phyloP scores from a whole-genome alignment of 2,113 vertebrate species.

The Psilopogon haemacephalus region DNA sequence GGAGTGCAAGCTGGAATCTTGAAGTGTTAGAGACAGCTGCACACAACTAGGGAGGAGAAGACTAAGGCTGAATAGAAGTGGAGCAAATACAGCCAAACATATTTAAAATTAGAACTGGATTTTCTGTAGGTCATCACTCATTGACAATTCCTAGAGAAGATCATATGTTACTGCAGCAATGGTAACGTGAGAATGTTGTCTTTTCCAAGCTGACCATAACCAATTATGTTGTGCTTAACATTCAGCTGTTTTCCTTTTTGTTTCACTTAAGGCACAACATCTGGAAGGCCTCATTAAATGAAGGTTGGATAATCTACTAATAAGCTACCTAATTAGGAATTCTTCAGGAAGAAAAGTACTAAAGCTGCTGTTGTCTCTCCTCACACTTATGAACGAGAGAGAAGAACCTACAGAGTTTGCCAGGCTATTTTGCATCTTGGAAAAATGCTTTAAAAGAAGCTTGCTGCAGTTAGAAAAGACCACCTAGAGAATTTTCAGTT shows the following conservation, averaged over 20 bases:
- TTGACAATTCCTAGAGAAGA: slow-evolving; percentile 1
- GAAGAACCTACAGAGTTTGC: neutral
- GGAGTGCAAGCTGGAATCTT: neutral
- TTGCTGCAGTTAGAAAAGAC: neutral
- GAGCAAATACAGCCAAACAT: neutral
- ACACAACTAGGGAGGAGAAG: neutral
- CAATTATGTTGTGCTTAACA: slow-evolving; percentile 4
- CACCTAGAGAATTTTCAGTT: neutral
- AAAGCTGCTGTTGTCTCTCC: neutral
- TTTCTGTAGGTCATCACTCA: slow-evolving; percentile 14
- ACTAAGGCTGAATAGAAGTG: neutral
- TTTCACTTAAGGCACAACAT: slow-evolving; percentile 36
- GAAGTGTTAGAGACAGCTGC: slow-evolving; percentile 14
- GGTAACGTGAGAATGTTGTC: neutral
- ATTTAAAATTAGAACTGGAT: neutral
- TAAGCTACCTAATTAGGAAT: slow-evolving; percentile 44
- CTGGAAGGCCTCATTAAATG: slow-evolving; percentile 47
- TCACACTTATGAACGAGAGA: neutral
- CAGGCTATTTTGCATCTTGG: neutral
- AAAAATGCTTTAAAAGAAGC: neutral
- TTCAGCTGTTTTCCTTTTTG: slow-evolving; percentile 54
- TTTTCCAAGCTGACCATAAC: slow-evolving; percentile 23
- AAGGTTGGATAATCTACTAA: slow-evolving; percentile 33
- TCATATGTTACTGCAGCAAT: neutral
- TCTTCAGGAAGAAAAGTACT: neutral